These are phyloP conservation scores for Globodera ellingtonae DNA, from an alignment of 1,140 invertebrate genomes.

Conservation along the genomic window DNA sequence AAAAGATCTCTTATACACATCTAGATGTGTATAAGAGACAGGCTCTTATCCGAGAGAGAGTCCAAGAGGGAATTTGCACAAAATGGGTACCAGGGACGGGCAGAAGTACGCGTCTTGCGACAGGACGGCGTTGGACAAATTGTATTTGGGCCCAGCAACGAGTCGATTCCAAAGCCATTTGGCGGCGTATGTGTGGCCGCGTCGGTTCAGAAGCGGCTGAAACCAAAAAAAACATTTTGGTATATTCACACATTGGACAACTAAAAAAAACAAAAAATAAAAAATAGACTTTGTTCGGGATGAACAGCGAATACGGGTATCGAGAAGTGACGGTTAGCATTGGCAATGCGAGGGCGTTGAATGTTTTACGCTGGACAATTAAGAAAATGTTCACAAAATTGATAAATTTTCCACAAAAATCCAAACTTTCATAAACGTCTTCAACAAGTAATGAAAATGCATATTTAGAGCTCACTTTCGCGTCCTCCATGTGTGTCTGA, in stretches of 20 bases:
- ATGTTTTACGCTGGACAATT: constrained; percentile 54
- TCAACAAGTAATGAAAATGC: not conserved
- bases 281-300: constrained; percentile 41
- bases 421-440: too few species aligned
- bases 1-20: too few species aligned
- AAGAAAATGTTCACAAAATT: not conserved
- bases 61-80: not conserved
- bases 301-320: constrained; percentile 59
- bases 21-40: too few species aligned
- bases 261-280: not conserved
- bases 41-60: too few species aligned
- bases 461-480: constrained; percentile 45
- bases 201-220: constrained; percentile 25
- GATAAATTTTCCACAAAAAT: too few species aligned
- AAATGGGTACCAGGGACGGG: constrained; percentile 43
- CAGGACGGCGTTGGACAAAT: constrained; percentile 57
- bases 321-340: constrained; percentile 61
- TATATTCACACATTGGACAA: not conserved
- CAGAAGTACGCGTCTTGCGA: constrained; percentile 62
- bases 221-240: not conserved
- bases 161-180: constrained; percentile 65
- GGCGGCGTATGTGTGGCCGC: constrained; percentile 60
- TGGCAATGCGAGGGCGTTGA: constrained; percentile 59
- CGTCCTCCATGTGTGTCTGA: constrained; percentile 45
- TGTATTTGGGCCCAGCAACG: constrained; percentile 60